Conservation (phyloP, 2,113 vertebrate species). For the Crotalus viridis region DNA sequence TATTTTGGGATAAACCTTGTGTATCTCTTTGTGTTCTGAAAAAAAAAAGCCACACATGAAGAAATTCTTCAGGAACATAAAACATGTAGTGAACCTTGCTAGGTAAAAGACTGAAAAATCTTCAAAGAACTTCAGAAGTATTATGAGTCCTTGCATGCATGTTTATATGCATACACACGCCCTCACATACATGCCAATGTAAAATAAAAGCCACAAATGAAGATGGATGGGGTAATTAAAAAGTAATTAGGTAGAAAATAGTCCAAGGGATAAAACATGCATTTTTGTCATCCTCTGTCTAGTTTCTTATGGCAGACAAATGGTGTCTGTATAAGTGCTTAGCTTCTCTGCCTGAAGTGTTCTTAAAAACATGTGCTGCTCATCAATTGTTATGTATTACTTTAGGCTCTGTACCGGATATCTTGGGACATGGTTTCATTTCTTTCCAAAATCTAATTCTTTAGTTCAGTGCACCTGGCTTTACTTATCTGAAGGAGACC, state of each 20-base stretch:
- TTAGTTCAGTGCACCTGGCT: conserved; percentile 17
- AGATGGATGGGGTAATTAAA: conserved; percentile 34
- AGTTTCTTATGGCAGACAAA: conserved; percentile 14
- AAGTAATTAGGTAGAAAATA: conserved; percentile 34
- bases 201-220: conserved; percentile 1
- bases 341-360: conserved; percentile 11
- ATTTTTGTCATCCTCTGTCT: neutral
- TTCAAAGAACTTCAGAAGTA: neutral
- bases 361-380: conserved; percentile 33
- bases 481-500: conserved; percentile 10
- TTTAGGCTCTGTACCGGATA: conserved; percentile 7
- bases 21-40: conserved; percentile 3
- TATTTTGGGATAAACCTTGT: conserved; percentile 25
- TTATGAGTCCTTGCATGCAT: neutral
- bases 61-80: neutral
- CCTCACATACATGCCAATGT: neutral
- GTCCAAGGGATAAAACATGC: conserved; percentile 24
- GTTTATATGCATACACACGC: neutral
- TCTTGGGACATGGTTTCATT: conserved; percentile 4
- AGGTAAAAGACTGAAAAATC: neutral
- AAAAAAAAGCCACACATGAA: neutral
- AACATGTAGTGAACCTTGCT: neutral
- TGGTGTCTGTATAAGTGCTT: fast-evolving
- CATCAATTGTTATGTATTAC: conserved; percentile 11
- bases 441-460: conserved; percentile 14